A percentile compares a stretch with the other conserved stretches of the same genome.
These are phyloP conservation scores for Antheraea assamensis DNA, from an alignment of 2,888 invertebrate species.

Conservation along the genomic window DNA sequence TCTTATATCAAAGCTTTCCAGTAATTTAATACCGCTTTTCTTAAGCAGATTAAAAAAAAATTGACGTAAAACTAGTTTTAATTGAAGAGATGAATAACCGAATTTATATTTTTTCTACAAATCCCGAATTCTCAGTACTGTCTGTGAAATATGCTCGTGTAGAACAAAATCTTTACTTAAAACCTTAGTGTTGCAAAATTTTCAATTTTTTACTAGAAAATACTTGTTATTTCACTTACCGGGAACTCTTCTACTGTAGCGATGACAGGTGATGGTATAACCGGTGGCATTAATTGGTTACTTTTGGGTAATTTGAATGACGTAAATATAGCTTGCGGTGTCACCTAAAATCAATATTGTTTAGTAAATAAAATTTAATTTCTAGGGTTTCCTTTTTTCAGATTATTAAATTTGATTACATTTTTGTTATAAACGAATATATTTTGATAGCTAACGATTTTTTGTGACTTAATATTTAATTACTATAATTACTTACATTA, in stretches of 20 bases:
- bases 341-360: conserved; percentile 67
- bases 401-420: not conserved
- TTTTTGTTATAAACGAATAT: not conserved
- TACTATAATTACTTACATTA: conserved; percentile 82
- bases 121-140: too few species aligned
- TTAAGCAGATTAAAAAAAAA: too few species aligned
- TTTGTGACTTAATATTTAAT: not conserved
- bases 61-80: too few species aligned
- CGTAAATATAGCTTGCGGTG: conserved; percentile 95
- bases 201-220: too few species aligned
- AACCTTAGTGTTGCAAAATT: too few species aligned
- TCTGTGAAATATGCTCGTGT: too few species aligned
- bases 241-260: conserved; percentile 75
- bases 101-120: too few species aligned
- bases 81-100: too few species aligned
- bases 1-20: not conserved
- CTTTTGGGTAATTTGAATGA: conserved; percentile 95
- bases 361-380: not conserved
- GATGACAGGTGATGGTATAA: conserved; percentile 68
- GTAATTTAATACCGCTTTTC: not conserved
- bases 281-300: conserved; percentile 66
- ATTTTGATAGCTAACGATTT: not conserved
- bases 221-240: conserved; percentile 50
- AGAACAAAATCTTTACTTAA: too few species aligned
- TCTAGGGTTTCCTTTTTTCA: not conserved